These are phyloP conservation scores for Elaphurus davidianus DNA, from an alignment of 2,113 vertebrate species.

Conservation along the genomic window DNA sequence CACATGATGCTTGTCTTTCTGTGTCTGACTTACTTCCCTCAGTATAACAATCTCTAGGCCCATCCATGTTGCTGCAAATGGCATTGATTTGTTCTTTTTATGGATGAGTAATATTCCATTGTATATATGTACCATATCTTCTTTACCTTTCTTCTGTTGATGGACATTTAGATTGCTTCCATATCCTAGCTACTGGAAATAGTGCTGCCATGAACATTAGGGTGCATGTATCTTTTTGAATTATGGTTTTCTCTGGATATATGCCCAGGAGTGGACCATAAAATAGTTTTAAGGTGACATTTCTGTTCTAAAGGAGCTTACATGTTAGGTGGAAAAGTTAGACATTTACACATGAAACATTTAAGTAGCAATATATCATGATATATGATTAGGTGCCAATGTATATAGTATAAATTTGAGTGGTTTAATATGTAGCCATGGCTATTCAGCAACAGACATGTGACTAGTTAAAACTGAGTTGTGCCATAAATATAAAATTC, in stretches of 20 bases:
- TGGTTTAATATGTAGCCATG: neutral
- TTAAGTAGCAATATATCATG: neutral
- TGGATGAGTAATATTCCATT: neutral
- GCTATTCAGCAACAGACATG: neutral
- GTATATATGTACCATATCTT: neutral
- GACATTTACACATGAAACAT: conserved; percentile 13
- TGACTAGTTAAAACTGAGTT: neutral
- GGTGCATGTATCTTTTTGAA: neutral
- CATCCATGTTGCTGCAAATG: neutral
- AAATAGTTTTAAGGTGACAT: neutral
- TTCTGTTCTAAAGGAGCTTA: conserved; percentile 25
- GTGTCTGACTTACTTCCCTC: neutral
- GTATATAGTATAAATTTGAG: neutral
- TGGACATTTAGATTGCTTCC: neutral
- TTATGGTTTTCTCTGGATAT: neutral
- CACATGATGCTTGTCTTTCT: neutral
- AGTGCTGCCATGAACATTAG: neutral
- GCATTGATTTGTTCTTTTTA: neutral
- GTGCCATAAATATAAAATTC: neutral
- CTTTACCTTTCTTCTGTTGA: neutral
- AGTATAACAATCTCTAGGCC: neutral
- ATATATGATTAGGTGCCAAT: neutral
- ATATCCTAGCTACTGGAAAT: neutral
- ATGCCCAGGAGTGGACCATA: neutral
- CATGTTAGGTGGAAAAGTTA: neutral